Evolutionary conservation across 2,888 invertebrate genomes (phyloP), one percentile per base, ranked within the genome.

Genomic region (Heteromyza rotundicornis): DNA sequence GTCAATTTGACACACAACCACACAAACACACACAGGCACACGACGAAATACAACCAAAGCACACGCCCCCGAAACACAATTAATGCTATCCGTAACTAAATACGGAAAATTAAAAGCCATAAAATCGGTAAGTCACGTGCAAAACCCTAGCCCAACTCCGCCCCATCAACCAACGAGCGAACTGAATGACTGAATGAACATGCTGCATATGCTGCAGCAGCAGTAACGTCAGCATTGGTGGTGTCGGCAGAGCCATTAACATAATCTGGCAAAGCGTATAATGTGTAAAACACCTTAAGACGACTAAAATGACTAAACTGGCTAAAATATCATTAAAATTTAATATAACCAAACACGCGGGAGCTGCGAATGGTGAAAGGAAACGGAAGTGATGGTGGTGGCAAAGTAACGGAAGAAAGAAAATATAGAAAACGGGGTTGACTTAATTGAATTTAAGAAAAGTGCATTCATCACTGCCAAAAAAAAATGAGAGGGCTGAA

Each of bases 71-170:
- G 36, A 32, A 7, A 60, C 17, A 57, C 27, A 63, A 22, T 17
- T 17, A 19, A 17, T 27, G 7, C 32, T 59, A 72, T 68, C 75
- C 70, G 71, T 71, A 72, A 72, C 76, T 73, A 71, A 77, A 75
- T 75, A 75, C 70, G 68, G 70, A 72, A 80, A 77, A 76, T 79
- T 77, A 79, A 78, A 80, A 73, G 72, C 74, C 69, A 79, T 79
- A 76, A 77, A 79, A 73, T 77, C 71, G 65, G 57, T 68, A 73
- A 73, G 76, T 76, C 79, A 79, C 78, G 79, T 76, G 78, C 74
- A 66, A 74, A 71, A 70, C 68, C 67, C 67, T 64, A 66, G 3
- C 2, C 52, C 52, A n/a, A 10, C 14, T 3, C 50, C 20, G 8
- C 50, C 20, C 50, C 19, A 17, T 17, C 50, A 50, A 47, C 5